Evolutionary conservation across 2,888 invertebrate species (phyloP).

Genomic region (Argyra leucocephala): DNA sequence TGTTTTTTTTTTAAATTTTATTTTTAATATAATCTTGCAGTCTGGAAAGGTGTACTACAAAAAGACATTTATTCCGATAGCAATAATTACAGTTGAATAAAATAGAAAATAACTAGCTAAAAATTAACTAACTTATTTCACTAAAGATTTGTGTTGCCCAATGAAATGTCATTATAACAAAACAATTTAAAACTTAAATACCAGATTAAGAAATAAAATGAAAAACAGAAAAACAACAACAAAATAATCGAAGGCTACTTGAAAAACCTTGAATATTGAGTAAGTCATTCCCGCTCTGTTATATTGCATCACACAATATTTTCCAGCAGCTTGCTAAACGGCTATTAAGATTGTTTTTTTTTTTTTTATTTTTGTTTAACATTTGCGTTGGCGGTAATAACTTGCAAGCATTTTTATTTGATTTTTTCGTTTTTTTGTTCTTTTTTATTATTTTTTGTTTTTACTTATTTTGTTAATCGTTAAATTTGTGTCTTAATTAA

Average conservation of each 20-base stretch:
- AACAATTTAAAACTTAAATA: no score
- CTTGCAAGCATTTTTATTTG: neutral
- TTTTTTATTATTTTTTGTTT: neutral
- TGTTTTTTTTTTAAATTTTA: no score
- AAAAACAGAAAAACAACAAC: no score
- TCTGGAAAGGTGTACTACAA: no score
- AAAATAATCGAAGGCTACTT: neutral
- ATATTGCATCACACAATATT: neutral
- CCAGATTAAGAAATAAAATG: no score
- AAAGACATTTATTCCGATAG: no score
- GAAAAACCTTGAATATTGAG: neutral
- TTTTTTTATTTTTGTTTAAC: neutral
- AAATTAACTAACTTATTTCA: no score
- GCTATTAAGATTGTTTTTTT: neutral
- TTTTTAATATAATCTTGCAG: no score
- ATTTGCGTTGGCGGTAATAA: conserved; percentile 3
- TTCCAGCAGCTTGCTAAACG: neutral
- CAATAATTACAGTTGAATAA: no score
- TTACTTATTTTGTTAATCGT: neutral
- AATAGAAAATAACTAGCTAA: no score
- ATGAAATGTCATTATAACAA: no score
- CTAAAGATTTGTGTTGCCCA: no score
- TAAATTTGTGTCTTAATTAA: conserved; percentile 6
- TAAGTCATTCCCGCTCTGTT: neutral
- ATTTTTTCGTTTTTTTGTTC: neutral